A percentile compares a stretch with the other conserved stretches of the same genome.
Conservation (phyloP, 2,888 invertebrate genomes). For the Suillia variegata region DNA sequence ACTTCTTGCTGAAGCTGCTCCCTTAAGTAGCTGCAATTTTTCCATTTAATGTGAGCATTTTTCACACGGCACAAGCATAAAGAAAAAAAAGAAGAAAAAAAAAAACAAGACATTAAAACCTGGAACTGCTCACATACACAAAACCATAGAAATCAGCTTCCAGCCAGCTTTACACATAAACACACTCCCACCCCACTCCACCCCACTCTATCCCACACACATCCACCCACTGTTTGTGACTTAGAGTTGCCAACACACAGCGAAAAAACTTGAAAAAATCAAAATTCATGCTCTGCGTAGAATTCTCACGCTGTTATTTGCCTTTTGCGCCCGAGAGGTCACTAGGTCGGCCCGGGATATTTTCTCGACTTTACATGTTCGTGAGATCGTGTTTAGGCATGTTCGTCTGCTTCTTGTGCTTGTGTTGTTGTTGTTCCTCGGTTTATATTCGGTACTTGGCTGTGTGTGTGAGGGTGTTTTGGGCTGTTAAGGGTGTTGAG, state of each 20-base stretch:
- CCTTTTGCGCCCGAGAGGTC: slow-evolving; percentile 50
- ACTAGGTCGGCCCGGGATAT: slow-evolving; percentile 61
- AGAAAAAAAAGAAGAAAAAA: too few species aligned
- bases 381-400: not conserved
- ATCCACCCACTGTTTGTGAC: not conserved
- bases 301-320: slow-evolving; percentile 25
- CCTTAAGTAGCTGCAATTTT: slow-evolving; percentile 4
- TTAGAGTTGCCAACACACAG: slow-evolving; percentile 1
- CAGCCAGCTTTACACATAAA: not conserved
- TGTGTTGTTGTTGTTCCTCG: not conserved
- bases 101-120: too few species aligned
- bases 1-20: not conserved
- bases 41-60: not conserved
- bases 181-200: not conserved
- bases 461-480: not conserved
- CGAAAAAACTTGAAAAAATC: too few species aligned
- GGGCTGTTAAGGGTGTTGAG: not conserved
- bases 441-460: not conserved
- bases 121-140: not conserved
- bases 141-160: slow-evolving; percentile 1
- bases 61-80: too few species aligned
- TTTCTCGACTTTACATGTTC: slow-evolving; percentile 17
- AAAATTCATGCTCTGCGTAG: not conserved
- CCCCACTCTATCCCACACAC: not conserved
- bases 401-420: not conserved